Evolutionary conservation across 2,797 vertebrate genomes (phyloP), one percentile per base, ranked within the genome.

Genomic region (Platyrinchus mystaceus): DNA sequence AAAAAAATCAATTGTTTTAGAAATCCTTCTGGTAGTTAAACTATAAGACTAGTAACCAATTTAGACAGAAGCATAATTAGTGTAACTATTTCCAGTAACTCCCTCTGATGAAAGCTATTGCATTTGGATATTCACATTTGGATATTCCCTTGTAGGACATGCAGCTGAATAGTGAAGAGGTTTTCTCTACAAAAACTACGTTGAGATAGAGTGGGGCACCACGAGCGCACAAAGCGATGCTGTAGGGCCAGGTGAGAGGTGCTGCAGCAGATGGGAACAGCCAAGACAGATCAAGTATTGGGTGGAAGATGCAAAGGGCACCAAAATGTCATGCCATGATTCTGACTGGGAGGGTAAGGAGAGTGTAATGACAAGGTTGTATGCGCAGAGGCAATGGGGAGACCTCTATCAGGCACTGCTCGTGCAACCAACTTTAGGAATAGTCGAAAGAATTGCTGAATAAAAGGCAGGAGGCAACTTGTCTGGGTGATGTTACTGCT

Each of bases 61-160:
- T 93, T 95, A 95, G 95, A 80, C 62, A 90, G 86, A 89, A 86
- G 78, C 28, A 37, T 93, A 96, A 96, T 96, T 73, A 91, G 59
- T 41, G 12, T 63, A 89, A 91, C 70, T 83, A 37, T 93, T 96
- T 93, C 87, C 66, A 44, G 37, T 88, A 94, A 78, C 73, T 91
- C 78, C 34, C 70, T 90, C 55, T 85, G 75, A 93, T 71, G 87
- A 94, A 84, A 76, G 74, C 70, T 52, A 46, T 58, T 80, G 84
- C 76, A 56, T 89, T 92, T 93, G 81, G 71, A 71, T 87, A 85
- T 69, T 95, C 17, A 7, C 79, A 56, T 87, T 90, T 93, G 81
- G 68, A 71, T 87, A 84, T 69, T 95, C 18, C 6, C 59, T 93
- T 71, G 50, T 70, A 93, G 83, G 93, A 91, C 20, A 58, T 22